A percentile compares a stretch with the other conserved stretches of the same genome.
phyloP scores from a whole-genome alignment of 2,888 invertebrate species.

The Lobophora halterata region DNA sequence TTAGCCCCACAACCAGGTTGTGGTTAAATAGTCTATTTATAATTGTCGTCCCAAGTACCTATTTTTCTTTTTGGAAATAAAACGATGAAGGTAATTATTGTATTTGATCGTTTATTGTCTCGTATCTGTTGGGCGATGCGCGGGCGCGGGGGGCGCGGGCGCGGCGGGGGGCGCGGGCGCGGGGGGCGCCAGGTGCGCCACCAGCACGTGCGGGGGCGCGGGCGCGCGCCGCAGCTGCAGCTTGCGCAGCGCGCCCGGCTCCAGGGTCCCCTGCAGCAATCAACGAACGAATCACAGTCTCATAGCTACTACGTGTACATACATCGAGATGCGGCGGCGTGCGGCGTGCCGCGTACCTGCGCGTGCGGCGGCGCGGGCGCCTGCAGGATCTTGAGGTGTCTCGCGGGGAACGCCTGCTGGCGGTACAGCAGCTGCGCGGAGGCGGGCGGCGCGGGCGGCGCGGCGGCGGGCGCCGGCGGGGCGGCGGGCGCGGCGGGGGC shows the following conservation, averaged over 20 bases:
- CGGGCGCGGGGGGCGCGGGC: too few relatives aligned
- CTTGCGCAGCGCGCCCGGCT: conserved; percentile 46
- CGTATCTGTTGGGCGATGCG: too few relatives aligned
- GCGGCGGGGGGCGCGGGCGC: too few relatives aligned
- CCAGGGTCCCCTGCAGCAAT: too few relatives aligned
- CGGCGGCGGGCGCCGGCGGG: conserved; percentile 46
- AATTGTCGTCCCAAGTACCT: too few relatives aligned
- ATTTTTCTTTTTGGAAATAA: too few relatives aligned
- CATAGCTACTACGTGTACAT: background rate
- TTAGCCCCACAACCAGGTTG: too few relatives aligned
- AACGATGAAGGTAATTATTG: too few relatives aligned
- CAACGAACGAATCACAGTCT: too few relatives aligned
- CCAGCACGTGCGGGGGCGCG: conserved; percentile 52
- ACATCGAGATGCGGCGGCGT: too few relatives aligned
- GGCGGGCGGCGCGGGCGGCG: conserved; percentile 40
- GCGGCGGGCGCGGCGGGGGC: conserved; percentile 30
- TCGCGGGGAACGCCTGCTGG: conserved; percentile 78
- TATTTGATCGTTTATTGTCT: too few relatives aligned
- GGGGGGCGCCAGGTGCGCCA: conserved; percentile 51
- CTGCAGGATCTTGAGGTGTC: conserved; percentile 73
- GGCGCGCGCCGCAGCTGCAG: conserved; percentile 56
- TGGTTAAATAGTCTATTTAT: too few relatives aligned
- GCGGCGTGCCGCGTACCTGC: conserved; percentile 1
- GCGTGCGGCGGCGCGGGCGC: conserved; percentile 55
- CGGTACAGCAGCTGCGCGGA: conserved; percentile 81